These are phyloP conservation scores for Eubasilissa regina DNA, from an alignment of 1,140 invertebrate species.

Conservation along the genomic window DNA sequence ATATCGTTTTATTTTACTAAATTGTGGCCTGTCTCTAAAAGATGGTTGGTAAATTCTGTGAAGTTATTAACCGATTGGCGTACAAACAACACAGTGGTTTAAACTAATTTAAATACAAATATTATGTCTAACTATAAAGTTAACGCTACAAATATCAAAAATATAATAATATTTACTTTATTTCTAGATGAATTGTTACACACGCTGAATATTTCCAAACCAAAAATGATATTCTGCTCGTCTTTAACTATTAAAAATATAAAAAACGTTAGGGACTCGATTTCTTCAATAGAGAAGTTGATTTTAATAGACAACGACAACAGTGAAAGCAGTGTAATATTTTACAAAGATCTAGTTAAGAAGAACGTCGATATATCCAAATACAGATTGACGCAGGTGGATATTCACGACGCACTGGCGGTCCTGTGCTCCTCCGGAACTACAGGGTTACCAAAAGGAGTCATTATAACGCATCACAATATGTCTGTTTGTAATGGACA, in stretches of 20 bases:
- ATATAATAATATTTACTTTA: background rate
- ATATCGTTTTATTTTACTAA: too few relatives aligned
- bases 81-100: too few relatives aligned
- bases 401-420: constrained; percentile 64
- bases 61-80: too few relatives aligned
- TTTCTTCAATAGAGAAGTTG: constrained; percentile 43
- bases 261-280: constrained; percentile 21
- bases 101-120: too few relatives aligned
- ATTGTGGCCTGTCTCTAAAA: too few relatives aligned
- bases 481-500: constrained; percentile 64
- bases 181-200: constrained; percentile 77
- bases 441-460: constrained; percentile 89
- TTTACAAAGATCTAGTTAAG: constrained; percentile 46
- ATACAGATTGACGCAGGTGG: constrained; percentile 66
- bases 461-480: constrained; percentile 84
- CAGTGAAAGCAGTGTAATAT: constrained; percentile 16
- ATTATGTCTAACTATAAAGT: too few relatives aligned
- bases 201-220: constrained; percentile 77
- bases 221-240: constrained; percentile 79
- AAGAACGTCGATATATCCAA: constrained; percentile 52
- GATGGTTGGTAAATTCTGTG: too few relatives aligned
- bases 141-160: too few relatives aligned
- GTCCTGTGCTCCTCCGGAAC: constrained; percentile 70
- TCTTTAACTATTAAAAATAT: constrained; percentile 66
- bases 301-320: constrained; percentile 44